phyloP scores from a whole-genome alignment of 2,888 invertebrate species.

The Drosophila mercatorum region DNA sequence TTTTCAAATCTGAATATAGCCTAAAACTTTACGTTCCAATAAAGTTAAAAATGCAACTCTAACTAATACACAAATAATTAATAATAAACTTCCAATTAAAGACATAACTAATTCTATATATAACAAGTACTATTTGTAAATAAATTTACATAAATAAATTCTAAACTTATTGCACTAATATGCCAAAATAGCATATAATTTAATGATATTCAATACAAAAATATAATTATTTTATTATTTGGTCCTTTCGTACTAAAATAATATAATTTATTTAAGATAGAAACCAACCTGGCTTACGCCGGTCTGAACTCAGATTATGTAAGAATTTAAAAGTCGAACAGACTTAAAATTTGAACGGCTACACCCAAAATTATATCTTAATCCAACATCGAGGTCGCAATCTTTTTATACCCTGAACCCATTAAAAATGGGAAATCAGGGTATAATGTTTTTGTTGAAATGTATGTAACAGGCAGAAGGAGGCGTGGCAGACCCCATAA shows the following conservation, averaged over 20 bases:
- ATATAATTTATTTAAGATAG: slow-evolving; percentile 88
- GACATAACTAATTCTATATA: slow-evolving; percentile 85
- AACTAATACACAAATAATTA: slow-evolving; percentile 87
- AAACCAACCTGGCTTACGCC: slow-evolving; percentile 85
- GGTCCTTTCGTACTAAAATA: slow-evolving; percentile 93
- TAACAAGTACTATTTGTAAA: slow-evolving; percentile 86
- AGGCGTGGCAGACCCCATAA: too few species aligned
- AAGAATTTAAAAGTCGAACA: slow-evolving; percentile 93
- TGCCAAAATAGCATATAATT: slow-evolving; percentile 34
- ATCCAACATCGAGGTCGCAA: slow-evolving; percentile 14
- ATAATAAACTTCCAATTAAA: slow-evolving; percentile 85
- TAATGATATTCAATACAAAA: too few species aligned
- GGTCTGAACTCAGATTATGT: slow-evolving; percentile 96
- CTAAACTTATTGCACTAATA: neutral
- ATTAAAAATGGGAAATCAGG: too few species aligned
- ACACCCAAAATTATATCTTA: slow-evolving; percentile 7
- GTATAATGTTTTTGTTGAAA: too few species aligned
- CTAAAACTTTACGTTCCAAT: slow-evolving; percentile 88
- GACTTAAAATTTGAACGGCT: slow-evolving; percentile 88
- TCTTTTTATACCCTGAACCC: neutral
- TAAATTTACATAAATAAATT: too few species aligned
- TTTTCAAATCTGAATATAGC: slow-evolving; percentile 90
- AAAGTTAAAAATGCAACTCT: slow-evolving; percentile 90
- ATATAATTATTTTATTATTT: slow-evolving; percentile 52
- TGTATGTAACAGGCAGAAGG: too few species aligned